Evolutionary conservation across 2,888 invertebrate genomes (phyloP).

Genomic region (Chaitophorus viminalis): DNA sequence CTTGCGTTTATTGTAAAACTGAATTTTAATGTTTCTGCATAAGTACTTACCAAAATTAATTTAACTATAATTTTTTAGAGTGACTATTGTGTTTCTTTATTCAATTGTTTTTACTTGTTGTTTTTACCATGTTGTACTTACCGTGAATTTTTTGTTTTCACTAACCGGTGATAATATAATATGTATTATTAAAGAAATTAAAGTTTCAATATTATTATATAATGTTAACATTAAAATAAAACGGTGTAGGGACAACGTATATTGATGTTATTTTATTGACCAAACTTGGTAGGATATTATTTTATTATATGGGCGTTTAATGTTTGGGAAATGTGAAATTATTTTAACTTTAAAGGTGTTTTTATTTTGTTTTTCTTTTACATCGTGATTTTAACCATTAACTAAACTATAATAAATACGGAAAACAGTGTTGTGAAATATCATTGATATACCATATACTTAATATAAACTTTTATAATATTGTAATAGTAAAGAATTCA

Average conservation of each 20-base stretch:
- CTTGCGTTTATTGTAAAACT: constrained; percentile 4
- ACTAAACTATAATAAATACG: constrained; percentile 33
- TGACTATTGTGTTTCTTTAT: constrained; percentile 26
- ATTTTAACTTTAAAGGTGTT: constrained; percentile 12
- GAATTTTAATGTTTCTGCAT: constrained; percentile 11
- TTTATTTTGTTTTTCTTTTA: constrained; percentile 39
- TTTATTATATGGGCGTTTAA: constrained; percentile 15
- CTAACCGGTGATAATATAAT: not conserved
- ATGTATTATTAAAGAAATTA: constrained; percentile 8
- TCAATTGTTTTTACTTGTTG: constrained; percentile 32
- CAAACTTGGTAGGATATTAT: constrained; percentile 24
- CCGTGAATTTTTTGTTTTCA: constrained; percentile 7
- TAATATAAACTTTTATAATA: constrained; percentile 31
- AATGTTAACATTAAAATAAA: constrained; percentile 33
- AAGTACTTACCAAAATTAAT: constrained; percentile 43
- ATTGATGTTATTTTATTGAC: constrained; percentile 40
- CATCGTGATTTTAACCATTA: constrained; percentile 11
- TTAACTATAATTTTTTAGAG: not conserved
- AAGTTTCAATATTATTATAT: constrained; percentile 39
- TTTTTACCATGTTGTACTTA: constrained; percentile 40
- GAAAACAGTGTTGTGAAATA: constrained; percentile 59
- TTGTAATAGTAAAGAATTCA: not conserved
- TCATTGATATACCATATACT: constrained; percentile 37
- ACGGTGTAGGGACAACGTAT: constrained; percentile 45
- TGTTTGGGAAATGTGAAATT: constrained; percentile 3